Evolutionary conservation across 2,797 vertebrate genomes (phyloP).

Genomic region (Meda fulgida): DNA sequence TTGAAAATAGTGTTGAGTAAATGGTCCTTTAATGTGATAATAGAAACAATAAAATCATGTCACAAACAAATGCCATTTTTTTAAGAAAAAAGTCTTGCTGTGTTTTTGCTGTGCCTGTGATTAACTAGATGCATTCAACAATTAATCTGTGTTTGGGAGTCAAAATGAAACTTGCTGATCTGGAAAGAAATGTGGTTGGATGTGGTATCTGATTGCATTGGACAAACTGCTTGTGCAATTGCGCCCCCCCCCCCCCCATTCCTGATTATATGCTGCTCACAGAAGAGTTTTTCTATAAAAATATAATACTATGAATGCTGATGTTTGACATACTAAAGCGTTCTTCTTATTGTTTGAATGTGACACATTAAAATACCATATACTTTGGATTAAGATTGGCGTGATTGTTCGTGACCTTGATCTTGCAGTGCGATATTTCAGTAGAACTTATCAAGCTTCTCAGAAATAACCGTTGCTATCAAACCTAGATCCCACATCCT

Average conservation of each 20-base stretch:
- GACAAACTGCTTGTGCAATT: not conserved
- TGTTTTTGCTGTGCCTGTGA: not conserved
- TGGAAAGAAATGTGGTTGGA: not conserved
- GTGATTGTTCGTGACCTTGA: not conserved
- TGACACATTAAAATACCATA: not conserved
- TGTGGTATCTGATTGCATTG: not conserved
- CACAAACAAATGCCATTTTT: not conserved
- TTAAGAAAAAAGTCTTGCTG: not conserved
- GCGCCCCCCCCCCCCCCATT: too few species aligned
- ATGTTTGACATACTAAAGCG: not conserved
- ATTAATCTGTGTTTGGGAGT: not conserved
- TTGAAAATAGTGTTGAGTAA: not conserved
- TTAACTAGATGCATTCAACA: too few species aligned
- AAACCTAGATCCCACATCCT: conserved; percentile 15
- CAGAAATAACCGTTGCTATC: not conserved
- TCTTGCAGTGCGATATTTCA: not conserved
- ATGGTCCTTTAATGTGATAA: not conserved
- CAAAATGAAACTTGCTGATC: not conserved
- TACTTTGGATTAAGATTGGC: not conserved
- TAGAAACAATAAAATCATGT: not conserved
- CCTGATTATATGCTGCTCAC: not conserved
- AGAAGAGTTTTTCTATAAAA: not conserved
- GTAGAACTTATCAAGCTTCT: not conserved
- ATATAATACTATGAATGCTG: not conserved
- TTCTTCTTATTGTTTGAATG: not conserved